Evolutionary conservation across 2,113 vertebrate species (phyloP).

Genomic region (Phalacrocorax brasilianus): DNA sequence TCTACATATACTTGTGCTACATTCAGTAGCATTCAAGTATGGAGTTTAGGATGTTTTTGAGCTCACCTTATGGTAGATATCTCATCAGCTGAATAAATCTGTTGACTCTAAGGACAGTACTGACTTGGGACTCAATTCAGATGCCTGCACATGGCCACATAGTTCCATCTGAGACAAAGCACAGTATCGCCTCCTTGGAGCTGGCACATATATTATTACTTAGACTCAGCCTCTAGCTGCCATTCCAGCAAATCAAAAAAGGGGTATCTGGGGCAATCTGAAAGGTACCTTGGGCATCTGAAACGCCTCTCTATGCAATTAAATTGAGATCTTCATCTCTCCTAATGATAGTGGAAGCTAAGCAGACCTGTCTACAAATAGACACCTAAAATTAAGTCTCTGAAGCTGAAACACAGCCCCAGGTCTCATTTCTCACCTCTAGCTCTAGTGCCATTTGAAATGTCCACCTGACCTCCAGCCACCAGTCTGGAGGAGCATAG

Average conservation of each 20-base stretch:
- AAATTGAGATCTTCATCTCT: neutral
- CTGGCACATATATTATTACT: neutral
- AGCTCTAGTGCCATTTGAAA: neutral
- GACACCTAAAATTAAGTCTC: neutral
- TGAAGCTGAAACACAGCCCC: neutral
- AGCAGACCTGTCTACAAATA: neutral
- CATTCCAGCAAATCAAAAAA: neutral
- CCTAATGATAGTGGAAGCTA: neutral
- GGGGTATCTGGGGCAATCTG: neutral
- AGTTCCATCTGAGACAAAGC: neutral
- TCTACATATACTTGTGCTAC: neutral
- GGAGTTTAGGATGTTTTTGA: neutral
- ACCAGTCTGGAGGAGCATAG: neutral
- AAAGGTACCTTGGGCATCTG: neutral
- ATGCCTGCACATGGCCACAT: neutral
- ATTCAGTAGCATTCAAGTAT: neutral
- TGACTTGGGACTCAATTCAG: neutral
- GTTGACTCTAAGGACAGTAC: neutral
- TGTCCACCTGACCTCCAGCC: neutral
- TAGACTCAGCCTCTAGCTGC: neutral
- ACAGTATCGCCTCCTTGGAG: neutral
- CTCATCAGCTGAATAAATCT: neutral
- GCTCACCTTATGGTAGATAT: neutral
- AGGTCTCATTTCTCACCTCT: neutral
- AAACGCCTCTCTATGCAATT: neutral